Base-by-base conservation (phyloP, 2,113 vertebrate genomes). In the Marmota monax region DNA sequence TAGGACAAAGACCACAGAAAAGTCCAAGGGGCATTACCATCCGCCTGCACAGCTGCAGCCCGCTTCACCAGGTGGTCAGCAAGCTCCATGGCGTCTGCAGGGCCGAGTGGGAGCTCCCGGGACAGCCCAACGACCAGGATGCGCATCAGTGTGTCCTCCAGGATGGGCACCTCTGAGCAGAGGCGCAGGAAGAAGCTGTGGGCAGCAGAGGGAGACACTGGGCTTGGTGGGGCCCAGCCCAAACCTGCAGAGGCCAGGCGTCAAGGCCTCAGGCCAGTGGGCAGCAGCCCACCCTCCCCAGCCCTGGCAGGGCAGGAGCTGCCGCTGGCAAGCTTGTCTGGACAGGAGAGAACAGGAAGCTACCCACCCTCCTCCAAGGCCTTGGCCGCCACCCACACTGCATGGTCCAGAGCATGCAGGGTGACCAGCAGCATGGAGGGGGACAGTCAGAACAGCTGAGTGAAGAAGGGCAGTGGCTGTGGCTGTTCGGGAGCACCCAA, bases 21-120 rank as follows among this genome's bases (percentile, higher is more conserved):
- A 5, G 18, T 29, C 12, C 65, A 0, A 22, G 2, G 79, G 61
- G 37, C 18, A 96, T 96, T 97, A 99, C 99, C 99, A 1, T 99
- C 99, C 0, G 99, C 99, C 95, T 99, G 99, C 93, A 99, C 99
- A 0, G 99, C 99, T 0, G 99, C 99, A 0, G 99, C 99, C 37
- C 99, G 98, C 96, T 99, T 99, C 82, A 99, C 99, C 96, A 99
- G 97, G 98, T 99, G 99, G 98, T 99, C 99, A 0, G 99, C 99
- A 0, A 99, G 99, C 98, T 99, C 99, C 99, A 99, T 99, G 97
- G 99, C 99, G 0, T 99, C 99, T 0, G 99, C 99, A 0, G 99
- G 99, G 73, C 99, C 99, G 0, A 99, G 99, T 0, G 99, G 99
- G 53, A 99, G 98, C 93, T 99, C 99, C 1, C 99, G 99, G 0